phyloP scores from a whole-genome alignment of 2,797 vertebrate genomes.

The Dallia pectoralis region DNA sequence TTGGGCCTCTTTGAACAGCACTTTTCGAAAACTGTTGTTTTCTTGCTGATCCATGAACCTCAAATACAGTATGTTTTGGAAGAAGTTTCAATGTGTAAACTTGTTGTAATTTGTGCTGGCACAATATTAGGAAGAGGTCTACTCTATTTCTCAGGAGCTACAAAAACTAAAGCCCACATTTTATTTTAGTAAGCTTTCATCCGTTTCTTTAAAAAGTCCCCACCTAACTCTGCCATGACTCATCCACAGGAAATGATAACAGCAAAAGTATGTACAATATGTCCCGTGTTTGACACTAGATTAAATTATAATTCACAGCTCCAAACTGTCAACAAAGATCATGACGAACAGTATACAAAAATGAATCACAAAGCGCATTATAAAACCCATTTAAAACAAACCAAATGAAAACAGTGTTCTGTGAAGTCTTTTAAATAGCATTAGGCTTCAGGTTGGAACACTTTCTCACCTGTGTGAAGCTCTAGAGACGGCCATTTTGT shows the following conservation, averaged over 20 bases:
- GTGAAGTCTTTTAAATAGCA: conserved; percentile 17
- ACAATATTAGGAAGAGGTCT: conserved; percentile 23
- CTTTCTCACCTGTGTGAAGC: conserved; percentile 9
- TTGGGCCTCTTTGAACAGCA: conserved; percentile 19
- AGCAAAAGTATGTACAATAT: conserved; percentile 10
- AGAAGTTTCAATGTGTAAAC: conserved; percentile 19
- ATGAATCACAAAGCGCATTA: conserved; percentile 39
- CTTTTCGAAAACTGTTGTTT: neutral
- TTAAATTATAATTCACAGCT: conserved; percentile 24
- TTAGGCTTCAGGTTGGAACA: conserved; percentile 24
- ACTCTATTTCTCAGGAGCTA: conserved; percentile 1
- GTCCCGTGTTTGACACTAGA: conserved; percentile 24
- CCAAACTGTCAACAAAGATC: conserved; percentile 32
- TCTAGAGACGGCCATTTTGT: conserved; percentile 9
- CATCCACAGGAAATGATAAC: neutral
- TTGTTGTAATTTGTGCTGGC: conserved; percentile 32
- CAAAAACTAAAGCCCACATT: neutral
- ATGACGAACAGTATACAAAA: conserved; percentile 23
- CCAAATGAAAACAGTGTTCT: conserved; percentile 20
- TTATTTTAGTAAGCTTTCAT: neutral
- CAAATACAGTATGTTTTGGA: conserved; percentile 15
- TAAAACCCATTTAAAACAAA: conserved; percentile 31
- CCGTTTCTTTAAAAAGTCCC: conserved; percentile 8
- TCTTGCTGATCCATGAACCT: conserved; percentile 16
- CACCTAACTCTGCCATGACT: neutral